Evolutionary conservation across 2,113 vertebrate species (phyloP).

Genomic region (Scopus umbretta): DNA sequence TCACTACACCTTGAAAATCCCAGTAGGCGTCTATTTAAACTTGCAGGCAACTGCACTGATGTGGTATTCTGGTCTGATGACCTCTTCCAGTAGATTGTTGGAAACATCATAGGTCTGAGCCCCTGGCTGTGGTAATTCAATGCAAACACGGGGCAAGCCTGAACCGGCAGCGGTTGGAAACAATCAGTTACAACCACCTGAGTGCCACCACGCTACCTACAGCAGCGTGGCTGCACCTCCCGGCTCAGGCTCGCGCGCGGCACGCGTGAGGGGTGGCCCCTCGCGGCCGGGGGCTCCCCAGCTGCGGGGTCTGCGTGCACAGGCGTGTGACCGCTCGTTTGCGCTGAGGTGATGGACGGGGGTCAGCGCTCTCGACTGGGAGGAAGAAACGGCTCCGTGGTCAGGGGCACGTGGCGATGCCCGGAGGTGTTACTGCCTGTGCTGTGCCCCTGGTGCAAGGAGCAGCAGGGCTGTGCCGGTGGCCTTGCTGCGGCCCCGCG

Average conservation of each 20-base stretch:
- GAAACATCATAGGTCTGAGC: neutral
- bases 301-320: neutral
- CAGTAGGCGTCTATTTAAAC: neutral
- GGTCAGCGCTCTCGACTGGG: neutral
- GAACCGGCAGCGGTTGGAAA: neutral
- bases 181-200: neutral
- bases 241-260: rapidly evolving
- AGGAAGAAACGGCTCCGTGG: rapidly evolving
- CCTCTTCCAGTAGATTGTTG: neutral
- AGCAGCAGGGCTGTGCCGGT: neutral
- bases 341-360: rapidly evolving
- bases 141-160: neutral
- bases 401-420: rapidly evolving
- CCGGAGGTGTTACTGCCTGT: rapidly evolving
- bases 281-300: neutral
- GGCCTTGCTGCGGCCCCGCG: rapidly evolving
- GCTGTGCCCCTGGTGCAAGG: neutral
- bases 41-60: neutral
- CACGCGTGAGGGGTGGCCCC: rapidly evolving
- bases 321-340: rapidly evolving
- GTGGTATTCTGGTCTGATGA: neutral
- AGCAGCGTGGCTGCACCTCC: rapidly evolving
- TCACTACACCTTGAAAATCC: rapidly evolving
- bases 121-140: neutral
- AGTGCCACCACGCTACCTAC: neutral